Conservation (phyloP, 1,140 invertebrate genomes). For the Campoletis sonorensis region DNA sequence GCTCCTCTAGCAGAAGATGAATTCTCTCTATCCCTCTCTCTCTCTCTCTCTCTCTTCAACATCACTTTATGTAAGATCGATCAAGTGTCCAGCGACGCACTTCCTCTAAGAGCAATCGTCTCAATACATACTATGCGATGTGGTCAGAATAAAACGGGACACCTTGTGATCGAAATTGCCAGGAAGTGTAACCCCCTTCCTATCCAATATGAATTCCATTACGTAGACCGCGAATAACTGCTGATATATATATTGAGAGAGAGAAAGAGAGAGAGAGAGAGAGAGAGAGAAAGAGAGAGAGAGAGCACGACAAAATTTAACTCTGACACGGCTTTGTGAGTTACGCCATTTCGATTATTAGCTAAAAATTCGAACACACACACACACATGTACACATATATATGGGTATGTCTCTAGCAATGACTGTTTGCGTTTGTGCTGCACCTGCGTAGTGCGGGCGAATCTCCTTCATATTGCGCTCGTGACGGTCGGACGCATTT, state of each 20-base stretch:
- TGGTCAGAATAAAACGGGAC: conserved; percentile 18
- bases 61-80: conserved; percentile 24
- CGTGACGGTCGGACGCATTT: conserved; percentile 54
- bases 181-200: conserved; percentile 1
- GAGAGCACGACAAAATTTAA: background rate
- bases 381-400: background rate
- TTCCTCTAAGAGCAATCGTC: conserved; percentile 1
- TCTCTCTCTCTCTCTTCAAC: background rate
- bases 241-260: background rate
- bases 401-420: background rate
- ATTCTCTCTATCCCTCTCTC: background rate
- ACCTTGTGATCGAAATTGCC: conserved; percentile 27
- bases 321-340: background rate
- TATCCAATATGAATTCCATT: conserved; percentile 40
- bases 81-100: conserved; percentile 13
- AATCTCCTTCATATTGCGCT: conserved; percentile 50
- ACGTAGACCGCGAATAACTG: background rate
- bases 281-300: background rate
- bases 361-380: background rate
- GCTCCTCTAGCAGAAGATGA: conserved; percentile 29
- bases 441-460: conserved; percentile 49
- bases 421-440: conserved; percentile 41
- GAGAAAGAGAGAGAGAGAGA: background rate
- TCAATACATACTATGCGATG: background rate
- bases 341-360: background rate